Base-by-base conservation (phyloP, 2,113 vertebrate species). In the Aptenodytes forsteri region DNA sequence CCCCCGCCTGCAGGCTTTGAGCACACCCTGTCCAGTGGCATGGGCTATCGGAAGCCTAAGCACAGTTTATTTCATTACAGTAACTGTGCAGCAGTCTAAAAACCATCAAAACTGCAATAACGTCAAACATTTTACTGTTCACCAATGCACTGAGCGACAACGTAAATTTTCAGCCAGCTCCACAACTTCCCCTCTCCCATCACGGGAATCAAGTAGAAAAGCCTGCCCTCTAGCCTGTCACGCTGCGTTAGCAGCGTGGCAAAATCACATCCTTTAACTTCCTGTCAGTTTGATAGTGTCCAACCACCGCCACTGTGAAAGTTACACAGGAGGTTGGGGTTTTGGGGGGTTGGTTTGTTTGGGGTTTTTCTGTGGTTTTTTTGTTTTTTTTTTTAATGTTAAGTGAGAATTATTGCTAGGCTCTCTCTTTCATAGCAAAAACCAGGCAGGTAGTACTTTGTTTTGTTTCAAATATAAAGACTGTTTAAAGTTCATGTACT, bases 271-370 rank as follows among this genome's bases (percentile, higher is more conserved):
- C 36, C 50, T 58, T n/a, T 7, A 47, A 15, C 30, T 21, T 25
- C 16, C 0, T 0, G 34, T 8, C 12, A 2, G 36, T 44, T 21
- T 29, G 21, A 34, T 2, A 46, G n/a, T 1, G 9, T 22, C 58
- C 75, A 78, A 40, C 18, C 50, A 50, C 17, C 13, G 34, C 2
- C n/a, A 13, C 8, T 21, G n/a, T 9, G 11, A 67, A 67, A 80
- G 62, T 11, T 23, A 34, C 3, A 2, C 9, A 76, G 25, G 13
- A 76, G 29, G 11, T 4, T 16, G 49, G 0, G 17, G 19, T 1
- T 50, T 36, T 4, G 3, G 52, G 4, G 23, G 10, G 7, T 25
- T 47, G 9, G 12, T 22, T 52, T 3, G 5, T 4, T 11, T 52
- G 38, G 9, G 42, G 42, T 16, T 15, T 9, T 44, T 56, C 38